phyloP scores from a whole-genome alignment of 1,140 invertebrate genomes.

The Ceratosolen fusciceps region DNA sequence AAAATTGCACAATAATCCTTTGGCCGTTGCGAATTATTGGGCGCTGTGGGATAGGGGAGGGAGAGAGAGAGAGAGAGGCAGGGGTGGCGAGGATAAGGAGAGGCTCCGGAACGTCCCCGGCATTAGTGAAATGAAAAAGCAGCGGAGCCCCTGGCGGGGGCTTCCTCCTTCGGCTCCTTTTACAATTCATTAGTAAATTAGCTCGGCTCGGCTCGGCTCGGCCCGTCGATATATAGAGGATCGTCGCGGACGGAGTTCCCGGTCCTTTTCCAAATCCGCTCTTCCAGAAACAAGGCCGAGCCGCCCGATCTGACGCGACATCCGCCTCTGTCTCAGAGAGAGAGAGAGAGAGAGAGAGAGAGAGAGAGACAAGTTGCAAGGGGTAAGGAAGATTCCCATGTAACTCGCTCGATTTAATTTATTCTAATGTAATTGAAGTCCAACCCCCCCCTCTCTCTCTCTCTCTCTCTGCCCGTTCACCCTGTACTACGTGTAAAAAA shows the following conservation, averaged over 20 bases:
- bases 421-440: neutral
- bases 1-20: too few species aligned
- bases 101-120: neutral
- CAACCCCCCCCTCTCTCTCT: neutral
- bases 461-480: neutral
- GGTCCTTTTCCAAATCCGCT: constrained; percentile 1
- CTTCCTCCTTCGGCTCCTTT: neutral
- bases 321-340: too few species aligned
- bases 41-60: too few species aligned
- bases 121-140: constrained; percentile 24
- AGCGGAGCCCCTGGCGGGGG: neutral
- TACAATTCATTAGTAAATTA: constrained; percentile 28
- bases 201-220: neutral
- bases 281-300: neutral
- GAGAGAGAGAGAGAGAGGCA: too few species aligned
- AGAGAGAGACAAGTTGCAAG: too few species aligned
- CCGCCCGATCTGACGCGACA: too few species aligned
- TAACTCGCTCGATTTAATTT: neutral
- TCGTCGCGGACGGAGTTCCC: neutral
- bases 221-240: neutral
- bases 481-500: neutral
- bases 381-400: neutral
- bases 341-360: too few species aligned
- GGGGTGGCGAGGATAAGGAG: constrained; percentile 1
- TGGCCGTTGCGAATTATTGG: too few species aligned